Conservation (phyloP, 2,113 vertebrate genomes). For the Carassius auratus region DNA sequence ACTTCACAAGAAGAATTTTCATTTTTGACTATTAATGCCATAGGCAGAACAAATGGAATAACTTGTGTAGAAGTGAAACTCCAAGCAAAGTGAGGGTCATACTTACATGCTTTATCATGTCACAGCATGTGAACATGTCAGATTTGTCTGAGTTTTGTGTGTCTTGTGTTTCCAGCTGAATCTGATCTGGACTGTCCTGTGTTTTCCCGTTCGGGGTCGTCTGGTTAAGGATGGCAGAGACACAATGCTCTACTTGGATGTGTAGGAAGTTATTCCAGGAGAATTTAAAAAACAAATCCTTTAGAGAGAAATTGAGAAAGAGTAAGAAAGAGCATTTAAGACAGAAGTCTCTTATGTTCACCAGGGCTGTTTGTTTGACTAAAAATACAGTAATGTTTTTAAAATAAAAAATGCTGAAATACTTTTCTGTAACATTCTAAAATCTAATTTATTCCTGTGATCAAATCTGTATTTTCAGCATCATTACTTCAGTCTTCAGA, state of each 20-base stretch:
- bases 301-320: neutral
- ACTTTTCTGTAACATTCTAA: neutral
- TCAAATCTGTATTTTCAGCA: neutral
- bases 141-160: constrained; percentile 34
- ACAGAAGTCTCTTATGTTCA: neutral
- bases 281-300: constrained; percentile 98
- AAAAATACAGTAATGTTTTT: neutral
- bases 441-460: neutral
- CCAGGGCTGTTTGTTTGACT: neutral
- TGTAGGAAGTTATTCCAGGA: constrained; percentile 99
- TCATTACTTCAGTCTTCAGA: neutral
- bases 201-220: constrained; percentile 74
- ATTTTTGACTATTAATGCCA: neutral
- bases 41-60: neutral
- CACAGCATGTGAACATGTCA: constrained; percentile 66
- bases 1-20: neutral
- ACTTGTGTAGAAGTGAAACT: neutral
- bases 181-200: constrained; percentile 57
- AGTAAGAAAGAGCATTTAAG: neutral
- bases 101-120: constrained; percentile 87
- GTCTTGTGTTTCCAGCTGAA: constrained; percentile 56
- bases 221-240: constrained; percentile 87
- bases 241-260: constrained; percentile 94
- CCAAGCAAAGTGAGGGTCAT: neutral
- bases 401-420: too few relatives aligned